phyloP scores from a whole-genome alignment of 2,888 invertebrate genomes.

The Agriotes lineatus region DNA sequence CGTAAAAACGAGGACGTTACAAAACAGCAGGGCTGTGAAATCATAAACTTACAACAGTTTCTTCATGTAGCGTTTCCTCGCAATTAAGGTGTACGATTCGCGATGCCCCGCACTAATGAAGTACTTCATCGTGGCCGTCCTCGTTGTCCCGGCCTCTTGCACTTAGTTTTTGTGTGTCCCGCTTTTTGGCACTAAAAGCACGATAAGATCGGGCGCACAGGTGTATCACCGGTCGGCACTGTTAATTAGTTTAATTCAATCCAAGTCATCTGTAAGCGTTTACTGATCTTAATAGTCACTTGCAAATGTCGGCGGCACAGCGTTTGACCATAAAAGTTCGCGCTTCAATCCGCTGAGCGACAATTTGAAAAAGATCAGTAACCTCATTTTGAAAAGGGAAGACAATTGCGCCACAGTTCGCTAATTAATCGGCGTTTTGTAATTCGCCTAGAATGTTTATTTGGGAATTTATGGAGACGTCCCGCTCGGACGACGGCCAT shows the following conservation, averaged over 20 bases:
- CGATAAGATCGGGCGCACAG: too few relatives aligned
- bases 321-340: constrained; percentile 37
- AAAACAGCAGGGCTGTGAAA: constrained; percentile 35
- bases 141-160: too few relatives aligned
- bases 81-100: constrained; percentile 74
- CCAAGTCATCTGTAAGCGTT: constrained; percentile 8
- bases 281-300: constrained; percentile 17
- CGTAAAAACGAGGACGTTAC: constrained; percentile 32
- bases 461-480: too few relatives aligned
- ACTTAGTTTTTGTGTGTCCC: too few relatives aligned
- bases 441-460: neutral
- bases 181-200: too few relatives aligned
- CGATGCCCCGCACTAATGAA: constrained; percentile 69
- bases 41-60: constrained; percentile 73
- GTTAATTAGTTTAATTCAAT: constrained; percentile 23
- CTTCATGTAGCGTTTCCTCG: constrained; percentile 75
- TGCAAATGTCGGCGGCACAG: constrained; percentile 11
- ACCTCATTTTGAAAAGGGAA: constrained; percentile 36
- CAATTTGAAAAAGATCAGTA: constrained; percentile 26
- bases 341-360: constrained; percentile 28
- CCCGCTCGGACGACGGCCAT: too few relatives aligned
- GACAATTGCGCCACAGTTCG: constrained; percentile 26
- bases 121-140: constrained; percentile 68
- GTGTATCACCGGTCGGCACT: constrained; percentile 1
- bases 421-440: neutral